Evolutionary conservation across 2,888 invertebrate genomes (phyloP), one percentile per base, ranked within the genome.

Genomic region (Watsonalla binaria): DNA sequence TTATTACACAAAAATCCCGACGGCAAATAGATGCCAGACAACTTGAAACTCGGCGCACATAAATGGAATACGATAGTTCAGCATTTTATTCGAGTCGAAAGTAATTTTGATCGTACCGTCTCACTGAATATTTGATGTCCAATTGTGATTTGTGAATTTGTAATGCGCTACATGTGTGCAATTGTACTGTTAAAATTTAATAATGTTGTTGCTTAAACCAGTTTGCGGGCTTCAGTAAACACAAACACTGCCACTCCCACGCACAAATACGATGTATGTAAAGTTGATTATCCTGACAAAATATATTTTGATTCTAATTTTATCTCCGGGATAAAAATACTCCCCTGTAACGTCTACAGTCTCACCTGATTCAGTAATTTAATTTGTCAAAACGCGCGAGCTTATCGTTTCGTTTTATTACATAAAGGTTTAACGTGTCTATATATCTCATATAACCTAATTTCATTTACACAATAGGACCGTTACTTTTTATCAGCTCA

Each of bases 331-430:
- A 11, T 42, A 9, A 42, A 42, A 42, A 42, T 42, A 9, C 39
- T 49, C 13, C 49, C 34, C 11, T 13, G 49, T 37, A 14, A 51
- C 55, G 51, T 52, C 45, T 51, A 42, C 51, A 54, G 51, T 24
- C 49, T 63, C 62, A 63, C 61, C 63, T 62, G 64, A 64, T 69
- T 68, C 65, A 64, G 72, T 76, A 79, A 80, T 77, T 80, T 74
- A 76, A 80, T 80, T 74, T 74, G 59, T 65, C 68, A 58, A 70
- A 74, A 75, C 71, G 68, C 71, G 60, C 57, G 62, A 72, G 70
- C 67, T 72, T 68, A 66, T 60, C 68, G 65, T 76, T 66, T 60
- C 68, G 65, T 76, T 65, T 74, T 67, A 68, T 70, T 74, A 66
- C 63, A 62, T 70, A 72, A 74, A 74, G 70, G 63, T 58, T 55